These are phyloP conservation scores for Poliocrania exsul DNA, from an alignment of 2,797 vertebrate species.

Conservation along the genomic window DNA sequence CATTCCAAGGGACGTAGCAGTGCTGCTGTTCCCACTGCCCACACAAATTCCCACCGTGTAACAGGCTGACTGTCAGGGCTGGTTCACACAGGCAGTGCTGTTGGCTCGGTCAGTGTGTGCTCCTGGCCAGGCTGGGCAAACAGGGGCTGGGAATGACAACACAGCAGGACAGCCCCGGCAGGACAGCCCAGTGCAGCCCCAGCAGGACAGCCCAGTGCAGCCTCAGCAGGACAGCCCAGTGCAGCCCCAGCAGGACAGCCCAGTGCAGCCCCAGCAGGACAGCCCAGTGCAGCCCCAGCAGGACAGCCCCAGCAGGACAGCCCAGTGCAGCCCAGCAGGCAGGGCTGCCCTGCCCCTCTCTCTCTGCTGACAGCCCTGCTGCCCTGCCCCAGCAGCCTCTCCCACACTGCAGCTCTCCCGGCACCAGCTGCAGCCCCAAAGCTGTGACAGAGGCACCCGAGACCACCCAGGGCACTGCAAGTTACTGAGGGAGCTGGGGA, in stretches of 20 bases:
- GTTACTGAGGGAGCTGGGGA: not conserved
- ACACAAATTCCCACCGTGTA: conserved; percentile 28
- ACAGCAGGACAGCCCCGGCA: not conserved
- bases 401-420: not conserved
- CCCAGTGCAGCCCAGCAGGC: not conserved
- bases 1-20: not conserved
- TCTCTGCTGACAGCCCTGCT: not conserved
- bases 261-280: no score
- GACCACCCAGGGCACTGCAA: not conserved
- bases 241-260: no score
- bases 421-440: not conserved
- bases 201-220: no score
- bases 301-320: no score
- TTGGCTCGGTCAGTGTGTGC: not conserved
- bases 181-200: accelerated
- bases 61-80: not conserved
- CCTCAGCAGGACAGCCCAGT: no score
- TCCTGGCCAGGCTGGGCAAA: not conserved
- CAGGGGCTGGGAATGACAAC: not conserved
- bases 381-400: not conserved
- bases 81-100: not conserved
- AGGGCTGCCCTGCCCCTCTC: accelerated
- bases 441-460: not conserved
- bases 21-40: conserved; percentile 25
- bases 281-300: no score